phyloP scores from a whole-genome alignment of 2,113 vertebrate genomes.

The Pao palembangensis region DNA sequence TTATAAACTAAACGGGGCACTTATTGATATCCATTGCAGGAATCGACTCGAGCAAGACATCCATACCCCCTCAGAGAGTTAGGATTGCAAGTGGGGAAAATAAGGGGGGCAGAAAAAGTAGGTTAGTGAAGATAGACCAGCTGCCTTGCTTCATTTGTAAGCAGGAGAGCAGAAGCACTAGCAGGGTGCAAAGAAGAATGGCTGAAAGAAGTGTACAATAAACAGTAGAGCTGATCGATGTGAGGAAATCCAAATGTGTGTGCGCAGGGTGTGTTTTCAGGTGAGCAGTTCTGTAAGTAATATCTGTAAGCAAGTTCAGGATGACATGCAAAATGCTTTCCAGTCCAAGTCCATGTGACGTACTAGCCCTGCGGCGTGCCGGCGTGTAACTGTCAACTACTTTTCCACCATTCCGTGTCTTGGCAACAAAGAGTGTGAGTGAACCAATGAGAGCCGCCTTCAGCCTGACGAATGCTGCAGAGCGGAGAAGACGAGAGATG shows the following conservation, averaged over 20 bases:
- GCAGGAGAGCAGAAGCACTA: conserved; percentile 33
- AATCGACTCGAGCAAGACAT: conserved; percentile 46
- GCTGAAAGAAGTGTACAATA: conserved; percentile 7
- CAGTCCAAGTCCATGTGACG: conserved; percentile 19
- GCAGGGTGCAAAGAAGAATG: conserved; percentile 25
- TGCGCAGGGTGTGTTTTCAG: neutral
- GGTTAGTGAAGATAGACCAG: conserved; percentile 56
- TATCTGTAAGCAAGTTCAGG: neutral
- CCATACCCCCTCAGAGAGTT: conserved; percentile 37
- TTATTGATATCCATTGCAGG: conserved; percentile 44
- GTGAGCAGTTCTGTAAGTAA: neutral
- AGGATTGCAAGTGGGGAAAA: conserved; percentile 13
- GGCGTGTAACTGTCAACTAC: conserved; percentile 43
- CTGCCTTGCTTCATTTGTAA: conserved; percentile 51
- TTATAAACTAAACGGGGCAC: conserved; percentile 36
- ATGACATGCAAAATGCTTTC: conserved; percentile 11
- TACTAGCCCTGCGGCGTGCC: conserved; percentile 43
- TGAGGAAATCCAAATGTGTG: neutral
- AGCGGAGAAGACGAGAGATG: conserved; percentile 27
- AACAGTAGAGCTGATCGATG: conserved; percentile 3
- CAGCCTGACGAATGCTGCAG: conserved; percentile 36
- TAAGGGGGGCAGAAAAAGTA: conserved; percentile 49
- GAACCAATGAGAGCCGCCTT: conserved; percentile 44
- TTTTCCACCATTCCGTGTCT: conserved; percentile 44
- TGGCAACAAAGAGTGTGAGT: conserved; percentile 59